phyloP scores from a whole-genome alignment of 2,888 invertebrate genomes.

The Rhingia rostrata region DNA sequence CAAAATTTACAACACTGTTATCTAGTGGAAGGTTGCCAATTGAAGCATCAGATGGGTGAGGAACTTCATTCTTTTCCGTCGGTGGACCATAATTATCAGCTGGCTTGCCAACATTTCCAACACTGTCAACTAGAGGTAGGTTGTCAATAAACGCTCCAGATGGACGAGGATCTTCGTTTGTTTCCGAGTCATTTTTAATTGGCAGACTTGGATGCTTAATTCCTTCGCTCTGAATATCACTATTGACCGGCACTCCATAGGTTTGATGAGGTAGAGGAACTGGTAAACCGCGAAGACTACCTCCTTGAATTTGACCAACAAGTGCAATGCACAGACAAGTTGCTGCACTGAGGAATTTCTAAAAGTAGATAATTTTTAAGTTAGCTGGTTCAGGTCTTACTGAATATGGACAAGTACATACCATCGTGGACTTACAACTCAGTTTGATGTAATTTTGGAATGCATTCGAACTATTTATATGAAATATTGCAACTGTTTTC shows the following conservation, averaged over 20 bases:
- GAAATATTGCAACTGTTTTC: neutral
- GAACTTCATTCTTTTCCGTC: no score
- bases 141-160: no score
- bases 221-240: conserved; percentile 18
- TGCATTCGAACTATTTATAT: conserved; percentile 50
- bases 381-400: neutral
- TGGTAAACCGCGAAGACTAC: conserved; percentile 66
- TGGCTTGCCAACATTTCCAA: no score
- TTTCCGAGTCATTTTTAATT: no score
- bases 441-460: conserved; percentile 40
- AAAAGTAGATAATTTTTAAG: neutral
- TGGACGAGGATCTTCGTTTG: no score
- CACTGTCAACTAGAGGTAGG: no score
- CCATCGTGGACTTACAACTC: conserved; percentile 63
- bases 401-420: conserved; percentile 36
- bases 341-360: conserved; percentile 72
- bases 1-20: no score
- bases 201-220: neutral
- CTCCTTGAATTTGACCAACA: conserved; percentile 62
- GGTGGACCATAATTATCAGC: no score
- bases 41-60: no score
- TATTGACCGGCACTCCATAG: conserved; percentile 49
- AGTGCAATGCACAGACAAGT: conserved; percentile 63
- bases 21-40: no score
- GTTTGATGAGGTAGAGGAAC: conserved; percentile 37